Evolutionary conservation across 2,888 invertebrate species (phyloP).

Genomic region (Epirrhoe tristata): DNA sequence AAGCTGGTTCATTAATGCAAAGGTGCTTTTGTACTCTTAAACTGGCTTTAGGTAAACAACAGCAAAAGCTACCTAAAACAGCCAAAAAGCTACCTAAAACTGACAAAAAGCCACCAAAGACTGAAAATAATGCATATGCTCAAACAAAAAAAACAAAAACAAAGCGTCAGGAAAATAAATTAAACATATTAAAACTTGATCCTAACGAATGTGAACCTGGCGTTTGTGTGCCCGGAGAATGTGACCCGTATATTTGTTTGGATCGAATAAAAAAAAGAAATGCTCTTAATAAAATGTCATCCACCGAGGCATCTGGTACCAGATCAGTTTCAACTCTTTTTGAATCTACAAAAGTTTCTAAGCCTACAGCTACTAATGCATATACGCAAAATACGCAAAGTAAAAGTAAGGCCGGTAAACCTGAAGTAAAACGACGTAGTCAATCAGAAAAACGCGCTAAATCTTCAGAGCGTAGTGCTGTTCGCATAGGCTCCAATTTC

Average conservation of each 20-base stretch:
- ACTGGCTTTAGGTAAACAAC: slow-evolving; percentile 1
- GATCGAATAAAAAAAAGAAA: slow-evolving; percentile 52
- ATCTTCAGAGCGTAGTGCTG: slow-evolving; percentile 31
- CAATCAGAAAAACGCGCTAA: slow-evolving; percentile 2
- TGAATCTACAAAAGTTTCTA: slow-evolving; percentile 8
- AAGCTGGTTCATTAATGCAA: slow-evolving; percentile 38
- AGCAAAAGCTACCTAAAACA: slow-evolving; percentile 6
- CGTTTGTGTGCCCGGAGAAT: slow-evolving; percentile 55
- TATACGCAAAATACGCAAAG: slow-evolving; percentile 4
- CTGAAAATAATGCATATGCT: slow-evolving; percentile 5
- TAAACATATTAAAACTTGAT: slow-evolving; percentile 30
- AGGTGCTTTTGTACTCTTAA: slow-evolving; percentile 53
- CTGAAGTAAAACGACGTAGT: slow-evolving; percentile 10
- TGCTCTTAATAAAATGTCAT: slow-evolving; percentile 15
- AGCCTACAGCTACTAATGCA: slow-evolving; percentile 9
- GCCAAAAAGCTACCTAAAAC: slow-evolving; percentile 1
- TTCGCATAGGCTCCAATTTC: slow-evolving; percentile 23
- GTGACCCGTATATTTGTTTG: slow-evolving; percentile 53
- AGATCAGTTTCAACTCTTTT: slow-evolving; percentile 17
- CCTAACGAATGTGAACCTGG: slow-evolving; percentile 49
- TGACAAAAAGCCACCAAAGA: not conserved
- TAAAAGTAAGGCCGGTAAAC: slow-evolving; percentile 6
- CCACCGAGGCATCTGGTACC: slow-evolving; percentile 27
- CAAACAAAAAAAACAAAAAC: slow-evolving; percentile 25
- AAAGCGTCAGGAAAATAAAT: slow-evolving; percentile 37